phyloP scores from a whole-genome alignment of 2,797 vertebrate genomes.

The Acanthopagrus latus region DNA sequence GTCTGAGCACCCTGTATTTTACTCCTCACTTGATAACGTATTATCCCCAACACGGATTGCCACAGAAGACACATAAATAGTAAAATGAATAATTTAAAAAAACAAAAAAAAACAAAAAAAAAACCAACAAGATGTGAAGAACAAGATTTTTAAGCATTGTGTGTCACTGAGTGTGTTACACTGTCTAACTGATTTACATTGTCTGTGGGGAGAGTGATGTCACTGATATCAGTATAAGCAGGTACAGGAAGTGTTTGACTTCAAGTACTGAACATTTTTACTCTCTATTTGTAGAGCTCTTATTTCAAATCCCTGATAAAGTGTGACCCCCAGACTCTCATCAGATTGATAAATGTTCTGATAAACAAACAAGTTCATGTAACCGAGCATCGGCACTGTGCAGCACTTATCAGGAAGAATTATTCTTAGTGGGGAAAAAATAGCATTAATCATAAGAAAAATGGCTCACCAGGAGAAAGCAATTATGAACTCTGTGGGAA shows the following conservation, averaged over 20 bases:
- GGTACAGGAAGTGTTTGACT: conserved; percentile 3
- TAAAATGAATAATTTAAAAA: background rate
- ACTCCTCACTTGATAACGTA: too few relatives aligned
- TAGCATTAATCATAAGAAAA: conserved; percentile 55
- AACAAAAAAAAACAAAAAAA: too few relatives aligned
- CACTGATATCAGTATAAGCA: conserved; percentile 1
- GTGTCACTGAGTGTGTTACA: too few relatives aligned
- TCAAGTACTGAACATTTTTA: conserved; percentile 15
- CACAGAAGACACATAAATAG: background rate
- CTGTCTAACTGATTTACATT: conserved; percentile 1
- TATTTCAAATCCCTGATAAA: conserved; percentile 1
- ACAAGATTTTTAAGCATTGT: background rate
- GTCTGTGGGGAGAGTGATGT: background rate
- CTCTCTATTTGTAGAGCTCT: conserved; percentile 6
- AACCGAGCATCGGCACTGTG: conserved; percentile 6
- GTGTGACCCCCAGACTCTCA: background rate
- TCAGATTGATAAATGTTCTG: conserved; percentile 17
- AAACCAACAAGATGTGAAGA: background rate
- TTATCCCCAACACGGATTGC: too few relatives aligned
- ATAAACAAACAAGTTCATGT: conserved; percentile 35
- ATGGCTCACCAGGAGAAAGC: conserved; percentile 56
- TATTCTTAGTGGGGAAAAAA: conserved; percentile 6
- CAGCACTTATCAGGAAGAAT: conserved; percentile 25
- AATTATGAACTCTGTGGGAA: conserved; percentile 68
- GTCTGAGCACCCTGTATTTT: too few relatives aligned